Base-by-base conservation (phyloP, 2,888 invertebrate genomes). In the Uropetala carovei region DNA sequence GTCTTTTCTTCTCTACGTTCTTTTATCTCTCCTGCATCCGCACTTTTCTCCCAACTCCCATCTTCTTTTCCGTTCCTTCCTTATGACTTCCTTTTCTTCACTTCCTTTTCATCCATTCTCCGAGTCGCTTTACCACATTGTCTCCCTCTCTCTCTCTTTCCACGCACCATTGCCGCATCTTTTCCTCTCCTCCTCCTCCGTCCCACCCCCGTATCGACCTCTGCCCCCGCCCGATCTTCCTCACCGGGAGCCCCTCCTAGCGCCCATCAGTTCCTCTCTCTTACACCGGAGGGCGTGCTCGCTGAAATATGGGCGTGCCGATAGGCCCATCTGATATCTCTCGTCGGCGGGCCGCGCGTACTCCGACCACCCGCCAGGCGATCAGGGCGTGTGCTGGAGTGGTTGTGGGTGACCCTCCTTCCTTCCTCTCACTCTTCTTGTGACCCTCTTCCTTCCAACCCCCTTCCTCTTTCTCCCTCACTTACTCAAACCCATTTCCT, bases 261-360 rank as follows among this genome's bases (percentile, higher is more conserved):
- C 64, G 18, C 89, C 64, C 64, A 86, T 86, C 86, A 30, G n/a
- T 30, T 27, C 58, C 86, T 59, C 86, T 59, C 86, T 22, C 85
- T 58, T 57, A 86, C 86, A 86, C 86, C 86, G 60, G 86, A 89
- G 89, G 89, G 89, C 89, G 89, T 89, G 30, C 89, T 89, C 68
- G 89, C 89, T 89, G 89, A 89, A 89, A 89, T 89, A 89, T 89
- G 89, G 89, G 89, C 89, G 89, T 89, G 89, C 89, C 89, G 89
- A 89, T 89, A 64, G 89, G 89, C 89, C 89, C 89, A 89, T 89
- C 89, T 89, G 89, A 89, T 89, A 89, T 89, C 89, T 89, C 64
- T 64, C 64, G 64, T 86, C 60, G 85, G 60, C 60, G 60, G 86
- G 85, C 86, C 89, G 89, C 89, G 64, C 64, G 89, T 89, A 64